Conservation (phyloP, 2,797 vertebrate species). For the Sebastes elongatus region DNA sequence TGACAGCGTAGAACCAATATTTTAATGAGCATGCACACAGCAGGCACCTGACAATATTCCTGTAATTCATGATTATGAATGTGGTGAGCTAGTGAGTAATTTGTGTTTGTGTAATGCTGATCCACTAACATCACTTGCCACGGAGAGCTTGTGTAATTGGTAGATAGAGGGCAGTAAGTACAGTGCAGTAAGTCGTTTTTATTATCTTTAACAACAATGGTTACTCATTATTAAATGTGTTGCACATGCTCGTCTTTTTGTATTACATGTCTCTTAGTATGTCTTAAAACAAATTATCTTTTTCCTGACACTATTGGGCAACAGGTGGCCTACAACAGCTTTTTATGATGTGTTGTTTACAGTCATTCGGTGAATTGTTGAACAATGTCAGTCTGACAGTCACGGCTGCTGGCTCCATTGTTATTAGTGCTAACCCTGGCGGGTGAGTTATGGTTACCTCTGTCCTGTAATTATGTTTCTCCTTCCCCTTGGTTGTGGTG, state of each 20-base stretch:
- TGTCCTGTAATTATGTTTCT: slow-evolving; percentile 71
- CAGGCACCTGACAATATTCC: slow-evolving; percentile 26
- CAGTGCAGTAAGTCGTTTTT: background rate
- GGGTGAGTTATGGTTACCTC: slow-evolving; percentile 36
- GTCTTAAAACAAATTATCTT: background rate
- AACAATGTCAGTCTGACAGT: slow-evolving; percentile 45
- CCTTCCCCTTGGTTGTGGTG: slow-evolving; percentile 50
- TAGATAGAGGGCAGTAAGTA: slow-evolving; percentile 1
- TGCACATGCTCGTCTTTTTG: background rate
- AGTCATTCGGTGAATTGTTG: slow-evolving; percentile 29
- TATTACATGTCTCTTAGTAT: background rate
- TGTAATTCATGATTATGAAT: slow-evolving; percentile 49
- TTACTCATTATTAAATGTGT: background rate
- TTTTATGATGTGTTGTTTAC: slow-evolving; percentile 25
- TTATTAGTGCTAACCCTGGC: slow-evolving; percentile 38
- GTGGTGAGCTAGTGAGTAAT: slow-evolving; percentile 43
- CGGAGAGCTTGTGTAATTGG: slow-evolving; percentile 28
- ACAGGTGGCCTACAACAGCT: slow-evolving; percentile 20
- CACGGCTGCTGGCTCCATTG: slow-evolving; percentile 29
- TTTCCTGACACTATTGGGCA: background rate
- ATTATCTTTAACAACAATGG: slow-evolving; percentile 21
- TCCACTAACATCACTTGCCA: slow-evolving; percentile 20
- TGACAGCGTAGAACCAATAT: slow-evolving; percentile 13
- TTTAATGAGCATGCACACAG: slow-evolving; percentile 29
- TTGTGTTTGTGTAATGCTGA: slow-evolving; percentile 36